Base-by-base conservation (phyloP, 2,888 invertebrate species). In the Panopea generosa region DNA sequence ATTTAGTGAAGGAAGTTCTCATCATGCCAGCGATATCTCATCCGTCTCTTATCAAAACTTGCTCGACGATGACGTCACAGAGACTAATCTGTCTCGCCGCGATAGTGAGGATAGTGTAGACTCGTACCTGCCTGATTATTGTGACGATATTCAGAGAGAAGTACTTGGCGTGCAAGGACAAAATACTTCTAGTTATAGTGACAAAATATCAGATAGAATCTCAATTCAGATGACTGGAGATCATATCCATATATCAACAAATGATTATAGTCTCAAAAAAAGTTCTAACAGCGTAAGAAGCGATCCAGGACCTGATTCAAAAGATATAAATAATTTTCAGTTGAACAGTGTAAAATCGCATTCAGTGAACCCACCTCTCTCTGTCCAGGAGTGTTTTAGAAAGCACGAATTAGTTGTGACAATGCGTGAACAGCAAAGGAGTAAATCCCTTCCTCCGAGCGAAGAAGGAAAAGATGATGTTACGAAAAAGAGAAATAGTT, bases 21-120 rank as follows among this genome's bases (percentile, higher is more conserved):
- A 90, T 59, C 90, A 90, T 63, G 89, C 91, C 3, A 91, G 91
- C 84, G 92, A 92, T 76, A 88, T 92, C 16, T 91, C 91, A 59
- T 90, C 91, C 26, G 73, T 92, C 11, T 91, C 91, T 0, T 90
- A 90, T 55, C 90, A 90, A 75, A 90, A 89, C 74, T 80, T 90
- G n/a, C 71, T 90, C 20, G 90, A 90, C 47, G 90, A 89, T 52
- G 85, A 84, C 1, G 86, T 87, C n/a, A 50, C 70, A 33, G 79
- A 77, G 11, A 76, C 77, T 11, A 83, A 87, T 68, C 57, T 86
- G 26, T 89, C 88, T 11, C 74, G 89, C 20, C 83, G 85, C 47
- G 89, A 87, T 33, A 90, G 90, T 77, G 90, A 89, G 52, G 90
- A 90, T 50, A 90, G 90, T 70, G 83, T 83, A 33, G 90, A 89